Evolutionary conservation across 2,113 vertebrate species (phyloP).

Genomic region (Oryzias curvinotus): DNA sequence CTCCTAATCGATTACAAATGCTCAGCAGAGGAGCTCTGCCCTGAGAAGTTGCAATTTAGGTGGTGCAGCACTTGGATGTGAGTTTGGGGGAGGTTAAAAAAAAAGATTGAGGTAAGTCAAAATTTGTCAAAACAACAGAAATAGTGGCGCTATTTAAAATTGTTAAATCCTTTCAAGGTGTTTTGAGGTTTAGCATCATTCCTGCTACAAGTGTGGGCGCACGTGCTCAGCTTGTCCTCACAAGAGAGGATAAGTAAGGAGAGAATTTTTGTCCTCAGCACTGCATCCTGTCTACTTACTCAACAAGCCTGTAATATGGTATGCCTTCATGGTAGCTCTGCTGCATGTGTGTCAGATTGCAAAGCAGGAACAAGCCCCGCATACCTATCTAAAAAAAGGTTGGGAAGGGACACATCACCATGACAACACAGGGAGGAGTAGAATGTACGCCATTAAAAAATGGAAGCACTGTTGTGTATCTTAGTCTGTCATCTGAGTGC

Average conservation of each 20-base stretch:
- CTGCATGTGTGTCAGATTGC: slow-evolving; percentile 61
- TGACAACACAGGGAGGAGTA: slow-evolving; percentile 74
- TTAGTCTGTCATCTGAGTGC: slow-evolving; percentile 26
- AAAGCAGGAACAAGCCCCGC: slow-evolving; percentile 62
- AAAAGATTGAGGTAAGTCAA: slow-evolving; percentile 1
- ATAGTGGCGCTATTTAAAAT: slow-evolving; percentile 33
- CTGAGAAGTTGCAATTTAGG: slow-evolving; percentile 31
- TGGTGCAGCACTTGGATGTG: slow-evolving; percentile 8
- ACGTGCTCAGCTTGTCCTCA: slow-evolving; percentile 21
- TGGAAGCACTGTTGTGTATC: slow-evolving; percentile 55
- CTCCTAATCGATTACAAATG: slow-evolving; percentile 58
- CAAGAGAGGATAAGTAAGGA: slow-evolving; percentile 6
- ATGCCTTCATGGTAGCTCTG: slow-evolving; percentile 30
- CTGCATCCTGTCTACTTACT: slow-evolving; percentile 7
- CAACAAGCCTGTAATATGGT: slow-evolving; percentile 24
- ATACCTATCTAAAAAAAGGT: slow-evolving; percentile 71
- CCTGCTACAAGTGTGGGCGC: slow-evolving; percentile 13
- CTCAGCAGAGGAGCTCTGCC: slow-evolving; percentile 26
- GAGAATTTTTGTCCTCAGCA: slow-evolving; percentile 13
- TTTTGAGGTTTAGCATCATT: slow-evolving; percentile 26
- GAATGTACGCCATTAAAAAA: slow-evolving; percentile 63
- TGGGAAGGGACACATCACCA: slow-evolving; percentile 73
- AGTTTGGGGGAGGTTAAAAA: background rate
- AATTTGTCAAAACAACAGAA: slow-evolving; percentile 37
- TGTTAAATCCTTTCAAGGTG: slow-evolving; percentile 33